Conservation (phyloP, 2,888 invertebrate genomes). For the Phytoseiulus persimilis region DNA sequence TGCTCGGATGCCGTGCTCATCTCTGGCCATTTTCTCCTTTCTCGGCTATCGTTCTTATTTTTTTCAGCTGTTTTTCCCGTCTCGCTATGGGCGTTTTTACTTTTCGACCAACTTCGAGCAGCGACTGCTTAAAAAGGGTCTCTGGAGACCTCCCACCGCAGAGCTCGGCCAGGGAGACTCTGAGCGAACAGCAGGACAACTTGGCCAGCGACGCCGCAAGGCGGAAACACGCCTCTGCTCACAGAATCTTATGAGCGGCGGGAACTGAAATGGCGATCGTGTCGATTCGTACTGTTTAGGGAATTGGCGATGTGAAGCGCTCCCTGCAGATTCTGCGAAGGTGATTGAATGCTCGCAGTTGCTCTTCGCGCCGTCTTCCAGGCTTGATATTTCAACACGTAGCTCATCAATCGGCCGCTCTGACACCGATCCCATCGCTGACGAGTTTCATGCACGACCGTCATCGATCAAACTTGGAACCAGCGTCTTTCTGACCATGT, state of each 20-base stretch:
- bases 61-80: neutral
- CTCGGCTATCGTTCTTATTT: neutral
- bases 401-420: neutral
- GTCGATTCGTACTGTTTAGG: too few relatives aligned
- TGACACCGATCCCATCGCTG: neutral
- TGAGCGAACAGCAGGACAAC: too few relatives aligned
- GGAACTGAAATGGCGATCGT: too few relatives aligned
- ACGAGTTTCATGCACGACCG: neutral
- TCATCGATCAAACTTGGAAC: neutral
- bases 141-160: neutral
- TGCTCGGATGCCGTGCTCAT: constrained; percentile 5
- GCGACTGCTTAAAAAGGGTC: neutral
- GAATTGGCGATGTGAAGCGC: too few relatives aligned
- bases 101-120: neutral
- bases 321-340: too few relatives aligned
- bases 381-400: too few relatives aligned
- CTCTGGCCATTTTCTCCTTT: neutral
- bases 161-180: neutral
- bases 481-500: neutral
- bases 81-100: neutral
- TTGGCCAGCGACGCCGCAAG: too few relatives aligned
- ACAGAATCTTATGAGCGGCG: too few relatives aligned
- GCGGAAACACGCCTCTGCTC: too few relatives aligned
- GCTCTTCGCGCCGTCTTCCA: too few relatives aligned
- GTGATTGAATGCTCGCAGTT: too few relatives aligned